A percentile compares a stretch with the other conserved stretches of the same genome.
These are phyloP conservation scores for Brachyhypopomus occidentalis DNA, from an alignment of 2,113 vertebrate species.

Conservation along the genomic window DNA sequence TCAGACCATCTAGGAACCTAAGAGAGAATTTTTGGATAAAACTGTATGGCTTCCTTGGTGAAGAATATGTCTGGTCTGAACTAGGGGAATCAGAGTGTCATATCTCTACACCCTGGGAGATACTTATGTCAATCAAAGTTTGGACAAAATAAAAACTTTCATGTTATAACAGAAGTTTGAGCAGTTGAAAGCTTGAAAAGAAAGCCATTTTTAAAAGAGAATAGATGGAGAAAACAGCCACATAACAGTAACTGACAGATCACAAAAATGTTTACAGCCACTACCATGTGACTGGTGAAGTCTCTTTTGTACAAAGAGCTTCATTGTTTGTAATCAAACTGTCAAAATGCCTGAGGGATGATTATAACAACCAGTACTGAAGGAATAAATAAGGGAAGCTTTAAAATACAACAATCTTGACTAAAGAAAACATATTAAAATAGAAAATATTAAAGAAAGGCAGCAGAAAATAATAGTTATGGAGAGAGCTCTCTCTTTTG, in stretches of 20 bases:
- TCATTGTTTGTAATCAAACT: conserved; percentile 8
- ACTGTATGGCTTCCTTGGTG: background rate
- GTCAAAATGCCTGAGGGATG: background rate
- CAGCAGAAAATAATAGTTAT: background rate
- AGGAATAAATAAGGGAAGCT: background rate
- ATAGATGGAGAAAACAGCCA: background rate
- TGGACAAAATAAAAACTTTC: background rate
- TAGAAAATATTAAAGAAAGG: background rate
- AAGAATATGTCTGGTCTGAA: conserved; percentile 24
- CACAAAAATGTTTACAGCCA: background rate
- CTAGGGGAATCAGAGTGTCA: background rate
- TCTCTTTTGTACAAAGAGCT: background rate
- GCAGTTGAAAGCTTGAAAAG: background rate
- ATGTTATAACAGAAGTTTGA: background rate
- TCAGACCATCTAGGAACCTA: background rate
- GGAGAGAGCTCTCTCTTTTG: background rate
- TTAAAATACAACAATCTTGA: no score
- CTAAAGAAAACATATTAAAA: background rate
- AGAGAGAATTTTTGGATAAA: conserved; percentile 26
- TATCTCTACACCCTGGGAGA: background rate
- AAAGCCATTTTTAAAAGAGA: background rate
- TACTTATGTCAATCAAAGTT: background rate
- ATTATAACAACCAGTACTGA: background rate
- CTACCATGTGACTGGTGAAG: background rate
- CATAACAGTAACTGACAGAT: conserved; percentile 5